Evolutionary conservation across 64 coral and sea anemone genomes (phyloP).

Genomic region (Pachyseris speciosa): DNA sequence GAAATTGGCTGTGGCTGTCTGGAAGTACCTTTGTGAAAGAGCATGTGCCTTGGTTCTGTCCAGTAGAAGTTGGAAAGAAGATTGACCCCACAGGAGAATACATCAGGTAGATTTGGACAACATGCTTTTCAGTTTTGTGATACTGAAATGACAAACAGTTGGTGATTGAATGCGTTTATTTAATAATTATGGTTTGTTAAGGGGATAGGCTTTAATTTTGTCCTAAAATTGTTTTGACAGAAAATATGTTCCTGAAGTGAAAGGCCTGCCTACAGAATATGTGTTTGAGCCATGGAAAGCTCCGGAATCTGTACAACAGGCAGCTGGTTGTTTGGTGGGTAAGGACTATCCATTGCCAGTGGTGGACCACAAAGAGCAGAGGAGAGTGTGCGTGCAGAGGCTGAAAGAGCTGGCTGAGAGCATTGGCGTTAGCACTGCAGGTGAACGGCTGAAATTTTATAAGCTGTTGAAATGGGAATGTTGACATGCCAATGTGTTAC

Average conservation of each 20-base stretch:
- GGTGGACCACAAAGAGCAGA: conserved; percentile 39
- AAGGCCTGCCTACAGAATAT: conserved; percentile 54
- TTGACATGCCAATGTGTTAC: too few species aligned
- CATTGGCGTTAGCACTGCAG: neutral
- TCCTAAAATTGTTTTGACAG: neutral
- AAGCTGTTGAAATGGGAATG: too few species aligned
- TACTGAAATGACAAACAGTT: too few species aligned
- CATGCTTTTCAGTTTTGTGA: neutral
- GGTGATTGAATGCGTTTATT: too few species aligned
- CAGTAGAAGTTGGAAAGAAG: conserved; percentile 35
- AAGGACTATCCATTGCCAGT: conserved; percentile 69
- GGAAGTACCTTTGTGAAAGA: conserved; percentile 26
- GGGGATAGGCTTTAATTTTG: neutral
- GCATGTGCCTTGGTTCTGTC: conserved; percentile 42
- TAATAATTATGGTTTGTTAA: neutral
- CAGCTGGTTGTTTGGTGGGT: conserved; percentile 64
- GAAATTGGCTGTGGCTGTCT: conserved; percentile 35
- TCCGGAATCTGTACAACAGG: conserved; percentile 53
- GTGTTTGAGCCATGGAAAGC: conserved; percentile 84
- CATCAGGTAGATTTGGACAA: neutral
- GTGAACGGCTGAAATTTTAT: neutral
- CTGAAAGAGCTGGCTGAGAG: conserved; percentile 9
- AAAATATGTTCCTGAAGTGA: conserved; percentile 83
- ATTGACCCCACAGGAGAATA: conserved; percentile 42
- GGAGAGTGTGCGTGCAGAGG: conserved; percentile 33